phyloP scores from a whole-genome alignment of 2,888 invertebrate genomes.

The Hirtodrosophila histrioides region DNA sequence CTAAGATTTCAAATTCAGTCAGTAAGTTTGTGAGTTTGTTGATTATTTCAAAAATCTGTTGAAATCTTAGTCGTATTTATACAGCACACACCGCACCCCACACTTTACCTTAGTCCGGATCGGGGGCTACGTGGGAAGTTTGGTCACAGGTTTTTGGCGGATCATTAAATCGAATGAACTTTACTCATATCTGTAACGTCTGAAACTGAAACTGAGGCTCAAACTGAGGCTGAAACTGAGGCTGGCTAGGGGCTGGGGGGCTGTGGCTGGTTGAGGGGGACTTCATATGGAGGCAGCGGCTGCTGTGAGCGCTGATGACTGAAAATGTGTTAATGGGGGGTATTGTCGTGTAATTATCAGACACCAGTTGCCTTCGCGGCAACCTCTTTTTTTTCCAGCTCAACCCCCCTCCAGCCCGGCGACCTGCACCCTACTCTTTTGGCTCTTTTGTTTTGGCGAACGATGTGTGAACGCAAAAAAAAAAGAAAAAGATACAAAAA shows the following conservation, averaged over 20 bases:
- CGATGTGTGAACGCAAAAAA: constrained; percentile 72
- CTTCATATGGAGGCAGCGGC: constrained; percentile 21
- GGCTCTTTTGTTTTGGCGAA: constrained; percentile 59
- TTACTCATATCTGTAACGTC: constrained; percentile 69
- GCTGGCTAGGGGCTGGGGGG: not conserved
- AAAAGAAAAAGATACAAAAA: constrained; percentile 18
- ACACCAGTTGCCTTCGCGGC: constrained; percentile 29
- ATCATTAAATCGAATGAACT: constrained; percentile 78
- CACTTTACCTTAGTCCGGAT: too few species aligned
- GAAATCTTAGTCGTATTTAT: constrained; percentile 57
- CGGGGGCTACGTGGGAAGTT: constrained; percentile 45
- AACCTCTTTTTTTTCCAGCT: constrained; percentile 47
- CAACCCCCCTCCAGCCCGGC: not conserved
- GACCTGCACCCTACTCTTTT: constrained; percentile 7
- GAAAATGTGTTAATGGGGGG: constrained; percentile 79
- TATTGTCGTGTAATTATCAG: constrained; percentile 79
- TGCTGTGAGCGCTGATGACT: constrained; percentile 68
- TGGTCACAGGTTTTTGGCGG: constrained; percentile 55
- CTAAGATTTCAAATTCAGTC: constrained; percentile 11
- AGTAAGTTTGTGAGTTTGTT: constrained; percentile 51
- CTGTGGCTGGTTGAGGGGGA: constrained; percentile 4
- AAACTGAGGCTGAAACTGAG: constrained; percentile 21
- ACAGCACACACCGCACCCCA: constrained; percentile 2
- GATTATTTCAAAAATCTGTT: constrained; percentile 75
- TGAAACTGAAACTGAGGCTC: constrained; percentile 14